A percentile compares a stretch with the other conserved stretches of the same genome.
These are phyloP conservation scores for Agrotis clavis DNA, from an alignment of 2,888 invertebrate genomes.

Conservation along the genomic window DNA sequence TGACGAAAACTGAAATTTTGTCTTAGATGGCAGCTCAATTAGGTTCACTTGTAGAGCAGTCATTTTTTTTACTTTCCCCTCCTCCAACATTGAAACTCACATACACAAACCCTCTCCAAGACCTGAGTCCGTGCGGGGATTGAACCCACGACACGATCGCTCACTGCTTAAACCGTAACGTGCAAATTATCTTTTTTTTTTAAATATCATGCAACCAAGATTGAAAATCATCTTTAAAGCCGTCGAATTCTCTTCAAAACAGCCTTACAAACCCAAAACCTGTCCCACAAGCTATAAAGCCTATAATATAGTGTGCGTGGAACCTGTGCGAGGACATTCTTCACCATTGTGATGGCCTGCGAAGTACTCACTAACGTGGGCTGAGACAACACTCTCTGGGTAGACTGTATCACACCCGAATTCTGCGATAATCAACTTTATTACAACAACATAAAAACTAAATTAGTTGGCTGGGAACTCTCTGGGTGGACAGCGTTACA, in stretches of 20 bases:
- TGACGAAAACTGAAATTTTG: no score
- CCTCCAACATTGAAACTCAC: no score
- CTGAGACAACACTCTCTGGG: conserved; percentile 84
- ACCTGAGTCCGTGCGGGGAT: no score
- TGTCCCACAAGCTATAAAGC: conserved; percentile 54
- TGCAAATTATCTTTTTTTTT: no score
- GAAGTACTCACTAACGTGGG: conserved; percentile 86
- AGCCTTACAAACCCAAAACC: conserved; percentile 45
- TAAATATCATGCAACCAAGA: no score
- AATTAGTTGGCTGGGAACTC: conserved; percentile 81
- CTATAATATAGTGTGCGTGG: conserved; percentile 66
- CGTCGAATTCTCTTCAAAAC: neutral
- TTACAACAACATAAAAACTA: conserved; percentile 13
- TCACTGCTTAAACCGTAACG: no score
- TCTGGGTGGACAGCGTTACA: conserved; percentile 88
- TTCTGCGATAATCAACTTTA: conserved; percentile 77
- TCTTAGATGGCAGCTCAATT: no score
- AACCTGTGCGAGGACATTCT: conserved; percentile 77
- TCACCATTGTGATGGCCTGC: conserved; percentile 84
- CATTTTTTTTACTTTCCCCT: no score
- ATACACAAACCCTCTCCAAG: no score
- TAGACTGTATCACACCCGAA: conserved; percentile 87
- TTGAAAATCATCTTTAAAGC: neutral
- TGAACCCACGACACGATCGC: no score
- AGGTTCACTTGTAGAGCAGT: no score